Conservation (phyloP, 2,888 invertebrate species). For the Archips xylosteana region DNA sequence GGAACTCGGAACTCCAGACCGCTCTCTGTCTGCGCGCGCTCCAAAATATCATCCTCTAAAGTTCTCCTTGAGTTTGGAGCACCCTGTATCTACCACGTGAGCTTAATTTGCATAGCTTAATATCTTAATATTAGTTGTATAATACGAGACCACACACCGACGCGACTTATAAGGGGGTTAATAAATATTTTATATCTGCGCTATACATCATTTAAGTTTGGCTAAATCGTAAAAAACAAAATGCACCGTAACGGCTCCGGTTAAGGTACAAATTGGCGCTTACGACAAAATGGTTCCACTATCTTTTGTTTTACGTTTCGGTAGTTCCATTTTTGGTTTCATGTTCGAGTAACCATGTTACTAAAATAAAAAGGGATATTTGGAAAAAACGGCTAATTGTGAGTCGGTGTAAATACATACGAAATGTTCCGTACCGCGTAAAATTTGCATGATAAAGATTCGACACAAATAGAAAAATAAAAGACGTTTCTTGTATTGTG, state of each 20-base stretch:
- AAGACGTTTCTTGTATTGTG: no score
- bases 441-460: no score
- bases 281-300: conserved; percentile 33
- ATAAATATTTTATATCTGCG: conserved; percentile 32
- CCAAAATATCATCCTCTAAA: no score
- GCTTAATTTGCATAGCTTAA: conserved; percentile 66
- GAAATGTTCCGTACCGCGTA: no score
- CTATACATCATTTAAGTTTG: conserved; percentile 31
- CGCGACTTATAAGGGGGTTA: conserved; percentile 36
- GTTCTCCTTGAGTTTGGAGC: no score
- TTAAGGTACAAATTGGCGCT: conserved; percentile 20
- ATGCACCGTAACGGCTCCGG: conserved; percentile 5
- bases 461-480: no score
- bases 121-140: conserved; percentile 65
- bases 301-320: conserved; percentile 41
- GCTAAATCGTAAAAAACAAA: conserved; percentile 30
- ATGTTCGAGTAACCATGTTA: neutral
- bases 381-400: no score
- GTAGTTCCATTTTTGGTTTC: conserved; percentile 44
- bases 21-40: no score
- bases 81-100: conserved; percentile 42
- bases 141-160: conserved; percentile 61
- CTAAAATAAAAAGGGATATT: neutral
- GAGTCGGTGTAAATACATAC: no score
- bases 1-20: no score